Percentiles rank a stretch among this genome's conserved stretches.
phyloP scores from a whole-genome alignment of 2,888 invertebrate species.

The Carabus problematicus region DNA sequence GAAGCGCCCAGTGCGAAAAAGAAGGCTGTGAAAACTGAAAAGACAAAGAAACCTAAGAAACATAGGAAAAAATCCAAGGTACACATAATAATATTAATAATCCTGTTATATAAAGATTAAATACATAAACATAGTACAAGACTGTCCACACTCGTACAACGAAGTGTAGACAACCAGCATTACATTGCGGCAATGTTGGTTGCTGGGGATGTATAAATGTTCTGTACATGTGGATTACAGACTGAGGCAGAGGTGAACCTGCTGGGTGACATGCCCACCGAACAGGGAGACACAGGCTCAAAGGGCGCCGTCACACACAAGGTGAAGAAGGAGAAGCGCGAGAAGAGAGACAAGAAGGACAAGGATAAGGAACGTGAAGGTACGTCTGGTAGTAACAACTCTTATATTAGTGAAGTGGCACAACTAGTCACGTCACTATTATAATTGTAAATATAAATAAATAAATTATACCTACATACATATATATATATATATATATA shows the following conservation, averaged over 20 bases:
- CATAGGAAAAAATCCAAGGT: slow-evolving; percentile 37
- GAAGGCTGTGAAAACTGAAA: slow-evolving; percentile 22
- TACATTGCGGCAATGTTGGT: too few species aligned
- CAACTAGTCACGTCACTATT: too few species aligned
- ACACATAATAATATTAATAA: slow-evolving; percentile 10
- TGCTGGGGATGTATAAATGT: too few species aligned
- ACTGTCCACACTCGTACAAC: too few species aligned
- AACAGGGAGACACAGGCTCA: background rate
- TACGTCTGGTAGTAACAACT: too few species aligned
- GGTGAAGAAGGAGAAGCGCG: slow-evolving; percentile 41
- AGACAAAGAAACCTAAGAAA: slow-evolving; percentile 29
- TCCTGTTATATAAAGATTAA: background rate
- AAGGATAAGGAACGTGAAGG: slow-evolving; percentile 37
- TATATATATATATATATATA: slow-evolving; percentile 13
- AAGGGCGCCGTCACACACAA: background rate
- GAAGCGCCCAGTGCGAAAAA: background rate
- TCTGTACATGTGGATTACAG: too few species aligned
- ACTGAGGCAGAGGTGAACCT: slow-evolving; percentile 5
- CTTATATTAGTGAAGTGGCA: too few species aligned
- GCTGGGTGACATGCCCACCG: slow-evolving; percentile 11
- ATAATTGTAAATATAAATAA: too few species aligned
- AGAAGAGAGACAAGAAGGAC: slow-evolving; percentile 42
- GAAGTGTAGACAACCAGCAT: too few species aligned
- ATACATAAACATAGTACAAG: too few species aligned
- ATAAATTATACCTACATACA: slow-evolving; percentile 10